Base-by-base conservation (phyloP, 1,140 invertebrate genomes). In the Pectinophora gossypiella region DNA sequence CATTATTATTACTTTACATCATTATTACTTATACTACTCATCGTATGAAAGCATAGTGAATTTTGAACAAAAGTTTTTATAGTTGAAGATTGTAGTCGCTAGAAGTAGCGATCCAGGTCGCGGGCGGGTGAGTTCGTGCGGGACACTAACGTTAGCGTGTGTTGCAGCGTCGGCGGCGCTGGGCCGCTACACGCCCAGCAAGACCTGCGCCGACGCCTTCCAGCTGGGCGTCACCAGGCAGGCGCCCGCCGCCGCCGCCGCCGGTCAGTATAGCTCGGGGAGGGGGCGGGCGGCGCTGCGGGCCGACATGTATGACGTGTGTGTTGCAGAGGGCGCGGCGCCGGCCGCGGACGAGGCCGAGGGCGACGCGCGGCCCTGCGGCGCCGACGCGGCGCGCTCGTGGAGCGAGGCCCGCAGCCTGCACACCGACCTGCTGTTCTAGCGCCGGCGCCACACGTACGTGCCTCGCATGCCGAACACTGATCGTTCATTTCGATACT, bases 141-240 rank as follows among this genome's bases (percentile, higher is more conserved):
- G n/a, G n/a, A 32, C 9, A 32, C 27, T 32, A 32, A 32, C 6
- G 2, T 3, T 3, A 32, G n/a, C 27, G n/a, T 32, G 27, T 32
- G 27, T 32, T 32, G 19, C 58, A 86, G 84, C 68, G 54, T 76
- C 68, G 60, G 78, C 68, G 70, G 66, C 80, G 54, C 76, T 87
- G 63, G 60, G 69, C 27, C 73, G 72, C 45, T 88, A 87, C 69
- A 83, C 80, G 63, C 85, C 85, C n/a, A 76, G 76, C 68, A 87
- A 87, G 76, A 83, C 83, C 49, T 52, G 53, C 57, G 72, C 72
- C 9, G 80, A 73, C 59, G 45, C 66, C 48, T 86, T 80, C 72
- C 68, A 74, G 77, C 72, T 88, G n/a, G 86, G 86, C 2, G 69
- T 85, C 47, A 64, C 80, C 27, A 55, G 66, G 10, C 50, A 53